These are phyloP conservation scores for Magallana nippona DNA, from an alignment of 2,888 invertebrate genomes.

Conservation along the genomic window DNA sequence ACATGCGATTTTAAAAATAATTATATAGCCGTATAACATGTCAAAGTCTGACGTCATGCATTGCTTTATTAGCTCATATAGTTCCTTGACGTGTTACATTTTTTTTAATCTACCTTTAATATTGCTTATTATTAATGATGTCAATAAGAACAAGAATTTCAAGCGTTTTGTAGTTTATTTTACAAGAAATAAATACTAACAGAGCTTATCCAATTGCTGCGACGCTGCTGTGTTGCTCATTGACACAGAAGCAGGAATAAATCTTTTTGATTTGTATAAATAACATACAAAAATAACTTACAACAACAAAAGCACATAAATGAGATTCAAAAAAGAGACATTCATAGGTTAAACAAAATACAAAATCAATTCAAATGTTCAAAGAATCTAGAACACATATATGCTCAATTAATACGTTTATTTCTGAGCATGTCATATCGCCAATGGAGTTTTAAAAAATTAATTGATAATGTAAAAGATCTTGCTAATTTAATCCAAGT, in stretches of 20 bases:
- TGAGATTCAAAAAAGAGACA: slow-evolving; percentile 8
- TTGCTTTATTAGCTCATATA: no score
- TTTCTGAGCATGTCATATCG: no score
- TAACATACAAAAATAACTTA: slow-evolving; percentile 32
- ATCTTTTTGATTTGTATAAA: not conserved
- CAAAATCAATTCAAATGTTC: not conserved
- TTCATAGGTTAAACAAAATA: not conserved
- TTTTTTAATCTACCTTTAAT: not conserved
- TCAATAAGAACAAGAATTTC: not conserved
- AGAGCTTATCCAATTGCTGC: not conserved
- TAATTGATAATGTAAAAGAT: no score
- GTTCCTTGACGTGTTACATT: no score
- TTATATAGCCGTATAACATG: no score
- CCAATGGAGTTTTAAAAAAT: no score
- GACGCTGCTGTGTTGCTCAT: not conserved
- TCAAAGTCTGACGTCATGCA: no score
- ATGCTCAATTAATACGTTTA: no score
- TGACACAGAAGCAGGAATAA: not conserved
- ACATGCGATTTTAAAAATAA: no score
- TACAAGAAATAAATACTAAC: slow-evolving; percentile 31
- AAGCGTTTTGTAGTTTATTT: slow-evolving; percentile 29
- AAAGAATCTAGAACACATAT: not conserved
- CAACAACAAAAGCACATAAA: slow-evolving; percentile 22
- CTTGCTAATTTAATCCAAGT: no score
- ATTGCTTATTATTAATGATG: not conserved